These are phyloP conservation scores for Bombus consobrinus DNA, from an alignment of 1,140 invertebrate genomes.

Conservation along the genomic window DNA sequence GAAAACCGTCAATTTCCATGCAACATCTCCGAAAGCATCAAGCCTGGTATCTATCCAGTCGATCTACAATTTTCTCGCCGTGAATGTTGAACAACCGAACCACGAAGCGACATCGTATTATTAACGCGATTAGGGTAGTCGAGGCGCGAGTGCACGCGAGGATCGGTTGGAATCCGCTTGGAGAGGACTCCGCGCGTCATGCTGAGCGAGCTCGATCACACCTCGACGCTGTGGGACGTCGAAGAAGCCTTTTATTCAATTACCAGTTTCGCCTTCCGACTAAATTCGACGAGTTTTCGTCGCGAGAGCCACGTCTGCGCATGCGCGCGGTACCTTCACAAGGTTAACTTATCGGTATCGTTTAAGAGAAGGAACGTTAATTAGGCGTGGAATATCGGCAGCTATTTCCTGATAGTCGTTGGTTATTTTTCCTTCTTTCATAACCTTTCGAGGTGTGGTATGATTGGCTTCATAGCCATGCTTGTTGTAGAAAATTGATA, in stretches of 20 bases:
- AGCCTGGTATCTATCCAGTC: not conserved
- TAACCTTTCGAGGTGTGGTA: not conserved
- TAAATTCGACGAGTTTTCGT: slow-evolving; percentile 38
- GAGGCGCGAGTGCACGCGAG: slow-evolving; percentile 19
- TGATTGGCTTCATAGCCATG: not conserved
- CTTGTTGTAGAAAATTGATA: not conserved
- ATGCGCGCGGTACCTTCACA: not conserved
- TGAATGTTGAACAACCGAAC: slow-evolving; percentile 1
- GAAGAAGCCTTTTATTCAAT: slow-evolving; percentile 62
- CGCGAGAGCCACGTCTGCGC: not conserved
- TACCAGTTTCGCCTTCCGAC: slow-evolving; percentile 44
- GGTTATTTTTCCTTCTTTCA: not conserved
- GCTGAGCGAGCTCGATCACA: slow-evolving; percentile 66
- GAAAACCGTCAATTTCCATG: slow-evolving; percentile 20
- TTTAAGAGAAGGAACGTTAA: slow-evolving; percentile 17
- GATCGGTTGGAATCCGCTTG: slow-evolving; percentile 20
- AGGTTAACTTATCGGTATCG: slow-evolving; percentile 7
- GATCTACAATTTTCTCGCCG: slow-evolving; percentile 19
- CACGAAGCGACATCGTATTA: slow-evolving; percentile 13
- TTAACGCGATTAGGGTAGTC: slow-evolving; percentile 11
- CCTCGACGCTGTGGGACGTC: slow-evolving; percentile 56
- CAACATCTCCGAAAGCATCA: not conserved
- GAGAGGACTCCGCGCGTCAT: slow-evolving; percentile 44
- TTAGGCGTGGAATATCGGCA: not conserved
- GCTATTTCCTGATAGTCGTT: not conserved